These are phyloP conservation scores for Istiophorus platypterus DNA, from an alignment of 2,113 vertebrate genomes.

Conservation along the genomic window DNA sequence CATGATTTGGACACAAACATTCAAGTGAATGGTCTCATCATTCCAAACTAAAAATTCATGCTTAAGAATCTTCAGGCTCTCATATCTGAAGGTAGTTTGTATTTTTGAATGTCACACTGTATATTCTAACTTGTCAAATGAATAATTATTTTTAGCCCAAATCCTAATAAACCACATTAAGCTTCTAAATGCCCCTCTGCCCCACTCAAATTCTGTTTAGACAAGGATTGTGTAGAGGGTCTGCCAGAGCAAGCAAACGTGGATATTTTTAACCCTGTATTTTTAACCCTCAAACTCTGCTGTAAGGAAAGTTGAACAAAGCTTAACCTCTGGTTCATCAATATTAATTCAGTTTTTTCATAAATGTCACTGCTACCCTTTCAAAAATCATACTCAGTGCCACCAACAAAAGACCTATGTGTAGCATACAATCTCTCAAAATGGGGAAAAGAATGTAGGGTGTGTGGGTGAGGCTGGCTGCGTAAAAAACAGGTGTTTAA, in stretches of 20 bases:
- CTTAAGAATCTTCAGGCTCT: neutral
- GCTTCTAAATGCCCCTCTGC: conserved; percentile 70
- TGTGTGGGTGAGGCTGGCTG: conserved; percentile 41
- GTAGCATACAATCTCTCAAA: neutral
- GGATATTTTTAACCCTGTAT: conserved; percentile 45
- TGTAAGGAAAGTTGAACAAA: conserved; percentile 9
- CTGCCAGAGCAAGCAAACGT: conserved; percentile 47
- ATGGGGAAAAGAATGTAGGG: conserved; percentile 24
- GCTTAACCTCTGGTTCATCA: neutral
- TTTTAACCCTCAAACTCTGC: conserved; percentile 61
- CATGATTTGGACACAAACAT: neutral
- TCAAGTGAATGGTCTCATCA: conserved; percentile 33
- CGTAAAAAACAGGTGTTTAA: conserved; percentile 76
- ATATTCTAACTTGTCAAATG: conserved; percentile 47
- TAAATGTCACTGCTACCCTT: neutral
- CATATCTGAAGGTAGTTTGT: conserved; percentile 1
- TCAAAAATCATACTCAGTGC: neutral
- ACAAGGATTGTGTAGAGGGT: conserved; percentile 55
- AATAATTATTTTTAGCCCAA: conserved; percentile 64
- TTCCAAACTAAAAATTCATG: conserved; percentile 6
- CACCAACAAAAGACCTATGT: conserved; percentile 30
- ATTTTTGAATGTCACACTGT: conserved; percentile 40
- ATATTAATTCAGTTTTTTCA: neutral
- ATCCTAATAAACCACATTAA: conserved; percentile 56
- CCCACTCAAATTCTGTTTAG: conserved; percentile 61